These are phyloP conservation scores for Nomada goodeniana DNA, from an alignment of 2,888 invertebrate species.

Conservation along the genomic window DNA sequence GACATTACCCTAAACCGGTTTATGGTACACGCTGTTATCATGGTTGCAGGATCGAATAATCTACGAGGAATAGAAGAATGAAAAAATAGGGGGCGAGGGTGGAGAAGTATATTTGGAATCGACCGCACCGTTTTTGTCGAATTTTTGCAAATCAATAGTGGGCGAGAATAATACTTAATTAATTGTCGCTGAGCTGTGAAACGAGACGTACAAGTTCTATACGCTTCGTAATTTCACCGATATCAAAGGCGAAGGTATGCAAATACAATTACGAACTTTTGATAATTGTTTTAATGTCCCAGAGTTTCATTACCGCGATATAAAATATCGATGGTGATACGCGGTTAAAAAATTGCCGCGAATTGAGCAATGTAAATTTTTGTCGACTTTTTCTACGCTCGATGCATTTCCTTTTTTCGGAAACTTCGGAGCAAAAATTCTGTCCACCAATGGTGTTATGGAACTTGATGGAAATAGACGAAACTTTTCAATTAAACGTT, in stretches of 20 bases:
- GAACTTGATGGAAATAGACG: not conserved
- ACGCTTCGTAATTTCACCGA: too few species aligned
- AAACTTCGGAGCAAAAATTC: not conserved
- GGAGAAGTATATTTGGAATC: not conserved
- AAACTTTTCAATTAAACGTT: not conserved
- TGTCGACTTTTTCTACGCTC: too few species aligned
- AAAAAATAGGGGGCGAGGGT: not conserved
- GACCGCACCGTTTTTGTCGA: not conserved
- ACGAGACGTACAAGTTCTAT: not conserved
- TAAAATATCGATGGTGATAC: too few species aligned
- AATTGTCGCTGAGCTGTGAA: constrained; percentile 28
- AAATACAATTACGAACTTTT: too few species aligned
- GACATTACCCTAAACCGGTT: constrained; percentile 18
- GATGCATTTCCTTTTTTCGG: not conserved
- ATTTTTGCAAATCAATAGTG: not conserved
- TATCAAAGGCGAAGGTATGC: too few species aligned
- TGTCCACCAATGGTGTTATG: not conserved
- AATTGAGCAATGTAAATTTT: too few species aligned
- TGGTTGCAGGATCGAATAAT: not conserved
- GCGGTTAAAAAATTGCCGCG: too few species aligned
- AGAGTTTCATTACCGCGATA: too few species aligned
- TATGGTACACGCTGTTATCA: constrained; percentile 13
- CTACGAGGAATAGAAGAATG: not conserved
- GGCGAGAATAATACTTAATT: constrained; percentile 24
- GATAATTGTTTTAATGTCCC: too few species aligned